Evolutionary conservation across 2,113 vertebrate genomes (phyloP).

Genomic region (Stegostoma tigrinum): DNA sequence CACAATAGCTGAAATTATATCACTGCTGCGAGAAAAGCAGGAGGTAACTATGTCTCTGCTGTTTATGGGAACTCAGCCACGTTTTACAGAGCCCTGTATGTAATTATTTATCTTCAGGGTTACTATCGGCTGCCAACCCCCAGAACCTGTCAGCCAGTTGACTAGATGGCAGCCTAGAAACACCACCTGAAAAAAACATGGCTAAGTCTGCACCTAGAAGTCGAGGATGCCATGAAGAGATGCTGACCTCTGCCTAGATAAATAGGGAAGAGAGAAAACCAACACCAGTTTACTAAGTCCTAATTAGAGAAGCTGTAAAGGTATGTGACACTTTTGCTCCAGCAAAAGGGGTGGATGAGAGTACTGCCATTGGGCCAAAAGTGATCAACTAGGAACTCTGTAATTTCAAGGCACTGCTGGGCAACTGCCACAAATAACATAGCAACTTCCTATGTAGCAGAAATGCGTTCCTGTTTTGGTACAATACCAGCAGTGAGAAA

Average conservation of each 20-base stretch:
- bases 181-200: background rate
- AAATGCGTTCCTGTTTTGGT: too few relatives aligned
- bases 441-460: too few relatives aligned
- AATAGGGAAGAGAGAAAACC: background rate
- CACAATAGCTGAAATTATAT: background rate
- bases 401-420: background rate
- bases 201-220: background rate
- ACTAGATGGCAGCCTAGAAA: background rate
- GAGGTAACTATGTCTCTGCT: background rate
- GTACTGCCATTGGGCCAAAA: background rate
- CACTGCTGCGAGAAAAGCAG: background rate
- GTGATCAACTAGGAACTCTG: background rate
- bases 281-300: background rate
- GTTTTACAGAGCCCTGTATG: background rate
- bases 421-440: background rate
- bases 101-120: background rate
- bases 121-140: too few relatives aligned
- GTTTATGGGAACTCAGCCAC: background rate
- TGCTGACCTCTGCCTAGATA: background rate
- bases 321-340: too few relatives aligned
- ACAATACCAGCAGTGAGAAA: too few relatives aligned
- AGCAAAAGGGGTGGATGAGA: too few relatives aligned
- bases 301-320: background rate
- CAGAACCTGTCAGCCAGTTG: background rate
- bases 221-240: background rate